A percentile compares a stretch with the other conserved stretches of the same genome.
phyloP scores from a whole-genome alignment of 2,113 vertebrate genomes.

The Lepisosteus osseus region DNA sequence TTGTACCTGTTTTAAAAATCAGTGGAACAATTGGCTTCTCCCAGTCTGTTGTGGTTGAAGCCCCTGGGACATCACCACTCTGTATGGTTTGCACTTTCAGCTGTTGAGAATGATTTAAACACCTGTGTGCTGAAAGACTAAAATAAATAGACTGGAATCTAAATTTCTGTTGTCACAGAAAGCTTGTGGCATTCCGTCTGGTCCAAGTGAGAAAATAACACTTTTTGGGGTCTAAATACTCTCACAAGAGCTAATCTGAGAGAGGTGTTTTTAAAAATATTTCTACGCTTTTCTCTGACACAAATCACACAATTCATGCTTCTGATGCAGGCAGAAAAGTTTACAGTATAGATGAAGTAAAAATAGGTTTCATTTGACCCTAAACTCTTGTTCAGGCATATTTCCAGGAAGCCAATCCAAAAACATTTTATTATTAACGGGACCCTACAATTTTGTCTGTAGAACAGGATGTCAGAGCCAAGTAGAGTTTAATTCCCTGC shows the following conservation, averaged over 20 bases:
- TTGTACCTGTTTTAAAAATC: too few relatives aligned
- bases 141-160: conserved; percentile 60
- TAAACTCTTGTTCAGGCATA: too few relatives aligned
- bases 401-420: too few relatives aligned
- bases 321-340: too few relatives aligned
- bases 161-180: conserved; percentile 41
- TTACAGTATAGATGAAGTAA: too few relatives aligned
- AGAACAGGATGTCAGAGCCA: conserved; percentile 39
- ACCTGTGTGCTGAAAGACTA: conserved; percentile 43
- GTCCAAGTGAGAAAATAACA: conserved; percentile 10
- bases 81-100: conserved; percentile 47
- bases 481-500: conserved; percentile 5
- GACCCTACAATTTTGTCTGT: conserved; percentile 26
- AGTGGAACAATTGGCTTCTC: too few relatives aligned
- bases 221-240: background rate
- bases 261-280: conserved; percentile 13
- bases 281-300: too few relatives aligned
- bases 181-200: conserved; percentile 41
- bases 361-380: too few relatives aligned
- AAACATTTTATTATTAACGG: too few relatives aligned
- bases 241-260: background rate
- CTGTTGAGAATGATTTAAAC: background rate
- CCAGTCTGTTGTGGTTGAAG: too few relatives aligned
- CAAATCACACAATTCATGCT: too few relatives aligned
- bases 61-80: background rate